Percentiles rank a stretch among this genome's conserved stretches.
Evolutionary conservation across 2,888 invertebrate species (phyloP).

Genomic region (Pasiphila rectangulata): DNA sequence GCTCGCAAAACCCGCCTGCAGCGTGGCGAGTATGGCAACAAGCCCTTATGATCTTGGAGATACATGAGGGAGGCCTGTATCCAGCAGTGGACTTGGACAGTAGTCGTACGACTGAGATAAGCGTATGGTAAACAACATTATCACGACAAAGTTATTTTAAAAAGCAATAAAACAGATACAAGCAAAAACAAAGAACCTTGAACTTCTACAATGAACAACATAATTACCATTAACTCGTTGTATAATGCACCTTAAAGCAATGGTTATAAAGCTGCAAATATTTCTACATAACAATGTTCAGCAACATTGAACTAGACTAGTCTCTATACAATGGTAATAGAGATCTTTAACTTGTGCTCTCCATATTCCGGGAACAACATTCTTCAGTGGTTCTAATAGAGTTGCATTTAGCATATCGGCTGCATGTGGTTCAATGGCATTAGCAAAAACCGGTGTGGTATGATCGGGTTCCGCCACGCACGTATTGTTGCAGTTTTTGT

Average conservation of each 20-base stretch:
- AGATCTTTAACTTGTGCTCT: constrained; percentile 17
- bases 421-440: constrained; percentile 44
- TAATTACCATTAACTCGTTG: constrained; percentile 22
- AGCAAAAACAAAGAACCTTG: constrained; percentile 49
- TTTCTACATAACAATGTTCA: background rate
- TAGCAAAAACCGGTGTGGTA: constrained; percentile 46
- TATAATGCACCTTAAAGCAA: constrained; percentile 21
- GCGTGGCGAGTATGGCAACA: no score
- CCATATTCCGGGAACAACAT: background rate
- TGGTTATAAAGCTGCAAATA: constrained; percentile 5
- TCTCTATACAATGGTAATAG: constrained; percentile 7
- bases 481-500: constrained; percentile 35
- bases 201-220: constrained; percentile 44
- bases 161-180: constrained; percentile 27
- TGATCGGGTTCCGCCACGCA: constrained; percentile 44
- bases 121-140: background rate
- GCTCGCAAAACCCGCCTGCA: no score
- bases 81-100: no score
- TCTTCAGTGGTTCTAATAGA: constrained; percentile 2
- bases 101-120: background rate
- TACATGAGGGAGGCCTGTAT: no score
- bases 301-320: background rate
- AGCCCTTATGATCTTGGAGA: no score
- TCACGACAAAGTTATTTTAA: background rate
- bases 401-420: constrained; percentile 9